Conservation (phyloP, 2,888 invertebrate genomes). For the Papilio elwesi region DNA sequence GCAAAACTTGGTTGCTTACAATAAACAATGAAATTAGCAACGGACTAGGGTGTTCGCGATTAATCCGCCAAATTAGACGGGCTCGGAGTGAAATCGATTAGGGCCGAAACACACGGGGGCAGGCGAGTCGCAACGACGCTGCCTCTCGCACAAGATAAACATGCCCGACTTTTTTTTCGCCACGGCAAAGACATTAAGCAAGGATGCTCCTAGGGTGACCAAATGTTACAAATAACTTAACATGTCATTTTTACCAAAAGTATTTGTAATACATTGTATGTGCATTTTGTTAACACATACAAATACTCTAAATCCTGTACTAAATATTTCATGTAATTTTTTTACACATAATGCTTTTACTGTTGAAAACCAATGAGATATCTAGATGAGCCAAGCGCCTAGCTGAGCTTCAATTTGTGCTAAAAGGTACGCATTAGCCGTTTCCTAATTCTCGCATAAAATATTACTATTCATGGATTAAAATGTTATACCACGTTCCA, state of each 20-base stretch:
- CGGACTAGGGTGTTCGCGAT: conserved; percentile 80
- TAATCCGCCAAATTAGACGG: conserved; percentile 81
- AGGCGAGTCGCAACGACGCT: conserved; percentile 72
- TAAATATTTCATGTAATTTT: no score
- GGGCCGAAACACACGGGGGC: conserved; percentile 58
- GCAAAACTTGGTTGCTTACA: conserved; percentile 52
- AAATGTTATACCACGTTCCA: no score
- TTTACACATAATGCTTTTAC: no score
- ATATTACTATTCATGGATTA: no score
- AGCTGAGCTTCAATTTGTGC: no score
- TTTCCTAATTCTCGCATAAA: no score
- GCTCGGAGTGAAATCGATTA: conserved; percentile 82
- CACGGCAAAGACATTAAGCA: conserved; percentile 82
- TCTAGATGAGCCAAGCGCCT: no score
- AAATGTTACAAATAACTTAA: conserved; percentile 31
- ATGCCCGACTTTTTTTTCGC: conserved; percentile 79
- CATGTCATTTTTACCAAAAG: conserved; percentile 1
- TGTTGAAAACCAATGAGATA: no score
- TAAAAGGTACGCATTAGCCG: no score
- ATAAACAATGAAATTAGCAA: conserved; percentile 79
- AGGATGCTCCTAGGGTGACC: conserved; percentile 71
- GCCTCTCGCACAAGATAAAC: conserved; percentile 80
- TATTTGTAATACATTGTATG: background rate
- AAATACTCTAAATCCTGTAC: no score
- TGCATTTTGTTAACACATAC: no score